A percentile compares a stretch with the other conserved stretches of the same genome.
These are phyloP conservation scores for Cladopsammia gracilis DNA, from an alignment of 64 coral and sea anemone species.

Conservation along the genomic window DNA sequence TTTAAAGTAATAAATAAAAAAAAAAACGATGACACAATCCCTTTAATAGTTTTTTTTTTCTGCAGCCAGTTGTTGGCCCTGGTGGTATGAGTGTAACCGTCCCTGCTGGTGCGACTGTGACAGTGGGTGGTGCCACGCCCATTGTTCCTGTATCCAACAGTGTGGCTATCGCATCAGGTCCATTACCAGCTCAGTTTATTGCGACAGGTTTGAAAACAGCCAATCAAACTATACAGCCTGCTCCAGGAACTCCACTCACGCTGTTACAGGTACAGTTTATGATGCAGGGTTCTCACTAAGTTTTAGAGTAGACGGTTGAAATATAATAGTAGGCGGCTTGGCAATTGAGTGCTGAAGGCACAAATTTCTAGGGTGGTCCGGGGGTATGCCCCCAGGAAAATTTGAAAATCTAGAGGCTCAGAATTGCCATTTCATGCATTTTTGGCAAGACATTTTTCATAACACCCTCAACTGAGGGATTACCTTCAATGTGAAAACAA, in stretches of 20 bases:
- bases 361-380: too few species aligned
- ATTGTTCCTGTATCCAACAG: slow-evolving; percentile 83
- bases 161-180: slow-evolving; percentile 66
- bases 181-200: slow-evolving; percentile 91
- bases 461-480: too few species aligned
- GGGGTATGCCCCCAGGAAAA: too few species aligned
- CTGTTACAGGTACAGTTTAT: slow-evolving; percentile 80
- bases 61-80: slow-evolving; percentile 75
- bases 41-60: not conserved
- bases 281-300: not conserved
- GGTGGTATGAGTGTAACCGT: slow-evolving; percentile 83
- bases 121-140: slow-evolving; percentile 81
- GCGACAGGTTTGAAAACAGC: slow-evolving; percentile 87
- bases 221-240: slow-evolving; percentile 89
- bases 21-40: too few species aligned
- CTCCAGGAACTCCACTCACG: slow-evolving; percentile 77
- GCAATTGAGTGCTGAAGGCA: too few species aligned
- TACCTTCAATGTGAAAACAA: too few species aligned
- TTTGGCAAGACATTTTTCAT: too few species aligned
- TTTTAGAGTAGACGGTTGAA: too few species aligned
- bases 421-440: too few species aligned
- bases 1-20: too few species aligned
- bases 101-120: slow-evolving; percentile 72
- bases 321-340: too few species aligned
- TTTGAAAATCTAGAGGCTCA: too few species aligned